Conservation (phyloP, 2,113 vertebrate genomes). For the Charina bottae region DNA sequence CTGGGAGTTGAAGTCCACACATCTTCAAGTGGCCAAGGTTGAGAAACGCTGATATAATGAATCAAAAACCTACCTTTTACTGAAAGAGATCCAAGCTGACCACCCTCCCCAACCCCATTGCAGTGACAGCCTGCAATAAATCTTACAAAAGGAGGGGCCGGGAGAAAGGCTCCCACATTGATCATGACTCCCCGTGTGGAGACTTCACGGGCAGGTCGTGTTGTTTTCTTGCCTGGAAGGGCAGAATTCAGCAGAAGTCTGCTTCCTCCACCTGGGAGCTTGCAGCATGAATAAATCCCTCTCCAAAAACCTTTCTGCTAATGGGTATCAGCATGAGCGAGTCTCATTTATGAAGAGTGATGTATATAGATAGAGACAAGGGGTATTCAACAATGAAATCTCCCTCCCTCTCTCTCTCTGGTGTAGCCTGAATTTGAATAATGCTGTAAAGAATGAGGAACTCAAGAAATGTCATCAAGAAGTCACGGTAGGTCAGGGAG, state of each 20-base stretch:
- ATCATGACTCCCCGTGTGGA: not conserved
- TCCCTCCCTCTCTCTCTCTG: conserved; percentile 41
- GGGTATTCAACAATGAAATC: not conserved
- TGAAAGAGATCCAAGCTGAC: not conserved
- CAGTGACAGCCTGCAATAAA: not conserved
- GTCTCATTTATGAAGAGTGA: not conserved
- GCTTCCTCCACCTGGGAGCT: not conserved
- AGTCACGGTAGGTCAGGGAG: conserved; percentile 72
- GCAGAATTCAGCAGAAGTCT: not conserved
- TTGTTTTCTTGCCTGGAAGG: not conserved
- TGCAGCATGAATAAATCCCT: not conserved
- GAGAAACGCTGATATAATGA: not conserved
- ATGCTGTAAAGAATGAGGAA: conserved; percentile 71
- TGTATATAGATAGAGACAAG: not conserved
- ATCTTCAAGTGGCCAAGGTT: too few species aligned
- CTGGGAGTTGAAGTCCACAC: too few species aligned
- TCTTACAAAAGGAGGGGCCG: not conserved
- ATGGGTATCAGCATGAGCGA: not conserved
- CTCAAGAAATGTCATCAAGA: conserved; percentile 72
- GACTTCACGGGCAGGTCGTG: not conserved
- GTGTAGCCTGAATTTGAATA: conserved; percentile 69
- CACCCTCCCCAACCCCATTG: not conserved
- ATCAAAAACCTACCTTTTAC: not conserved
- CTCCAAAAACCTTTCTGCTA: not conserved
- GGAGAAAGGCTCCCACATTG: not conserved